phyloP scores from a whole-genome alignment of 1,140 invertebrate genomes.

The Drosophila equinoxialis region DNA sequence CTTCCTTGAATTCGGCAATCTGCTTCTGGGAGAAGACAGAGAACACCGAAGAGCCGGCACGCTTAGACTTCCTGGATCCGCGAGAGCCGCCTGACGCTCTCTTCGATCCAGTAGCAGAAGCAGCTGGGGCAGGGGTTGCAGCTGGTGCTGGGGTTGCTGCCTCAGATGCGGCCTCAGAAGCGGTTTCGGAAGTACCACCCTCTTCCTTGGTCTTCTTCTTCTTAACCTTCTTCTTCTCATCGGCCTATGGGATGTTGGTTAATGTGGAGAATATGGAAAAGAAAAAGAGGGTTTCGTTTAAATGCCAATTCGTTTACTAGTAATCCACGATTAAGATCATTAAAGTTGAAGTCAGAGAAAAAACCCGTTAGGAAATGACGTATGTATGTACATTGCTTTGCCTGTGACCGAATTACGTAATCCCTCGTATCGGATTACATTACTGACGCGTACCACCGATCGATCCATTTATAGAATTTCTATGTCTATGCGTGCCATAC shows the following conservation, averaged over 20 bases:
- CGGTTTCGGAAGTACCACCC: constrained; percentile 86
- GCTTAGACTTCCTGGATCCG: constrained; percentile 90
- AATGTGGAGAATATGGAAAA: constrained; percentile 29
- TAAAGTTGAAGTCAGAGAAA: too few species aligned
- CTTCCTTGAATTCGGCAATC: constrained; percentile 98
- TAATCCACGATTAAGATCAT: neutral
- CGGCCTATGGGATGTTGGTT: constrained; percentile 84
- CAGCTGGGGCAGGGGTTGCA: constrained; percentile 85
- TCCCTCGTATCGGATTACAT: constrained; percentile 63
- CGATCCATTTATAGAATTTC: constrained; percentile 71
- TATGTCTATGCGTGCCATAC: neutral
- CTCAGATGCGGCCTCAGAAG: constrained; percentile 85
- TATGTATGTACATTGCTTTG: neutral
- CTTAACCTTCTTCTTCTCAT: constrained; percentile 92
- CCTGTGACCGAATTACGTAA: constrained; percentile 57
- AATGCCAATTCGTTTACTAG: neutral
- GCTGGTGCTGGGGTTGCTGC: constrained; percentile 85
- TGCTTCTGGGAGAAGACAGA: constrained; percentile 97
- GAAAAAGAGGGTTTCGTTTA: constrained; percentile 21
- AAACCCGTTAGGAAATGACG: too few species aligned
- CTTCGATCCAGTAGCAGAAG: constrained; percentile 85
- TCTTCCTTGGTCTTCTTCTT: constrained; percentile 92
- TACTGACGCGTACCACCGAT: constrained; percentile 53
- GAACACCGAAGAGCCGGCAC: constrained; percentile 96
- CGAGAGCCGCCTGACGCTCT: constrained; percentile 86